Evolutionary conservation across 2,888 invertebrate species (phyloP), one percentile per base, ranked within the genome.

Genomic region (Rambutsinella grinnellia): DNA sequence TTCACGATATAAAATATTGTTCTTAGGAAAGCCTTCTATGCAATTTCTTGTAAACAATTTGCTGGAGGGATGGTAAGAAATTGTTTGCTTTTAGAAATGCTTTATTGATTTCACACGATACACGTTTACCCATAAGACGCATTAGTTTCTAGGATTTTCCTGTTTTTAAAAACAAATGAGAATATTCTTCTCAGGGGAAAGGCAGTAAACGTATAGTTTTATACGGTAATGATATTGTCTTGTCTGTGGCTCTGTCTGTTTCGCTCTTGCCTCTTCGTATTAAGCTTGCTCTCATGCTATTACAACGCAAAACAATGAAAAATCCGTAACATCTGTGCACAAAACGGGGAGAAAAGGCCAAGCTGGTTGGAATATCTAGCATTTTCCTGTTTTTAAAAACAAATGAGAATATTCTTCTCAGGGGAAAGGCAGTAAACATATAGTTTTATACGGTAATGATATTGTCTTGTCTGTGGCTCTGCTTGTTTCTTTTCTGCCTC

Each of bases 291-390:
- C 13, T 36, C 13, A 5, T 36, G 36, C n/a, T n/a, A n/a, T n/a
- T n/a, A n/a, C n/a, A n/a, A n/a, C n/a, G 36, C 61, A 13, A 54
- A 23, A 2, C 54, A 58, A 28, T 49, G 49, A 28, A 49, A 69
- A 60, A 69, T 61, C 28, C 44, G 62, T 70, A 70, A 70, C 70
- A 70, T 70, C 70, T 70, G 70, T 56, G 62, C 60, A 17, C 68
- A 51, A 60, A 23, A 27, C 51, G 24, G 44, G 17, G 21, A 36
- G 28, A 27, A 63, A 63, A 27, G 2, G n/a, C 13, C 19, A 53
- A 28, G 51, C 63, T 19, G 19, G 56, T 56, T 56, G 23, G 23
- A 57, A 57, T n/a, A 36, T 5, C 54, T 10, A 27, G 57, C n/a
- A 24, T 57, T 57, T 57, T 57, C 3, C n/a, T 26, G 27, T 13